Evolutionary conservation across 2,797 vertebrate genomes (phyloP).

Genomic region (Eurystomus glaucurus): DNA sequence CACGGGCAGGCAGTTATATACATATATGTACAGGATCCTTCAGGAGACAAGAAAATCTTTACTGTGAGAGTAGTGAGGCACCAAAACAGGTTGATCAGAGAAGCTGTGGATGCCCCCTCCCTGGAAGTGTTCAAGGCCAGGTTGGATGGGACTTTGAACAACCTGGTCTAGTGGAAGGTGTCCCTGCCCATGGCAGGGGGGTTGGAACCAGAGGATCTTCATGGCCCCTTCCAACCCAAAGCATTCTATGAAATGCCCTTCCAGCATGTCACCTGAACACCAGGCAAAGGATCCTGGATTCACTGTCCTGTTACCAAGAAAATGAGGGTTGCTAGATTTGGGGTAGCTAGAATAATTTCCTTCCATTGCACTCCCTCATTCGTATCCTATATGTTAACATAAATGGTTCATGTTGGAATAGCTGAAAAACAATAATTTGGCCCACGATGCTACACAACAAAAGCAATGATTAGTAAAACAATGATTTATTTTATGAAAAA

Average conservation of each 20-base stretch:
- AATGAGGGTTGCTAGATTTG: neutral
- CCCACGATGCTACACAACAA: neutral
- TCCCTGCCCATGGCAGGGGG: neutral
- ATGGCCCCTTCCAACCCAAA: neutral
- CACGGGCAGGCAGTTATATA: neutral
- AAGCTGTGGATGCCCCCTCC: neutral
- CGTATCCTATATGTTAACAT: neutral
- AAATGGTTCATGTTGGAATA: neutral
- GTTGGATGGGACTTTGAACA: neutral
- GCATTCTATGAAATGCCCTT: neutral
- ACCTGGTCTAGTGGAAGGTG: neutral
- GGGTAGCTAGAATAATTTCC: neutral
- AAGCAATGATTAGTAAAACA: neutral
- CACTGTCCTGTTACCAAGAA: neutral
- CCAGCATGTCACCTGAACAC: neutral
- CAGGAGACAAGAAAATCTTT: neutral
- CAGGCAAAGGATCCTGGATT: neutral
- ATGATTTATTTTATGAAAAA: neutral
- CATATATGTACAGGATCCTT: neutral
- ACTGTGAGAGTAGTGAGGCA: neutral
- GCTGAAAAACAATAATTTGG: neutral
- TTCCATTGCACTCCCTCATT: neutral
- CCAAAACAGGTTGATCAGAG: neutral
- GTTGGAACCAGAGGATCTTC: neutral
- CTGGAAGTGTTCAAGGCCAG: neutral